These are phyloP conservation scores for Pan paniscus DNA, from an alignment of 2,113 vertebrate genomes.

Conservation along the genomic window DNA sequence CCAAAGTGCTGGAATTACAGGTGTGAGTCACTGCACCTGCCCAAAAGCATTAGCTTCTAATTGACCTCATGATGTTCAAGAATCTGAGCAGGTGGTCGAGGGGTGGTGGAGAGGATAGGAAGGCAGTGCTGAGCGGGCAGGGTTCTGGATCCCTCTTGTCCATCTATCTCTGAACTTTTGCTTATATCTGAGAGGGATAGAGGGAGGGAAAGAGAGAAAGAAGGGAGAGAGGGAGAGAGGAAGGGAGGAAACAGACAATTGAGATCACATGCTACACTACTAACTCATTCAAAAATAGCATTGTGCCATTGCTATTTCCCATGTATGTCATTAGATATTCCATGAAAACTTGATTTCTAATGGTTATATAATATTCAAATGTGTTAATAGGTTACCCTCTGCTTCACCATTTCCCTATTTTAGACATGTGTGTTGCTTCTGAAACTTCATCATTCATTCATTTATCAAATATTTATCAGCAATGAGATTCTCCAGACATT, in stretches of 20 bases:
- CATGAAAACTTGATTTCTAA: not conserved
- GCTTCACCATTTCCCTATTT: not conserved
- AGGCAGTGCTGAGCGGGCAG: not conserved
- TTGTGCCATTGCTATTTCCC: not conserved
- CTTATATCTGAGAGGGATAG: not conserved
- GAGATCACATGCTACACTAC: not conserved
- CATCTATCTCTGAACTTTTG: not conserved
- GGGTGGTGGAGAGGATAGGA: fast-evolving
- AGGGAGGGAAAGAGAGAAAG: fast-evolving
- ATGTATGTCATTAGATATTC: not conserved
- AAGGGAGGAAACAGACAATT: too few species aligned
- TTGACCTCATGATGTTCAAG: not conserved
- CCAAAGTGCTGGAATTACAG: too few species aligned
- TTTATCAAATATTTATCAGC: not conserved
- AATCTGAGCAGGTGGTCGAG: not conserved
- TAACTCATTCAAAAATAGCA: not conserved
- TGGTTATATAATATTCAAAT: not conserved
- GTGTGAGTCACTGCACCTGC: too few species aligned
- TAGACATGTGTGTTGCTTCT: not conserved
- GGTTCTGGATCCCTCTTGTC: not conserved
- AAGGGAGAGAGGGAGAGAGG: not conserved
- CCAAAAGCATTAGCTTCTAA: not conserved
- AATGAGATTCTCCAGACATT: not conserved
- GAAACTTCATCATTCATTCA: not conserved
- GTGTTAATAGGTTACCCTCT: not conserved